Evolutionary conservation across 2,888 invertebrate genomes (phyloP).

Genomic region (Parelbella ahira): DNA sequence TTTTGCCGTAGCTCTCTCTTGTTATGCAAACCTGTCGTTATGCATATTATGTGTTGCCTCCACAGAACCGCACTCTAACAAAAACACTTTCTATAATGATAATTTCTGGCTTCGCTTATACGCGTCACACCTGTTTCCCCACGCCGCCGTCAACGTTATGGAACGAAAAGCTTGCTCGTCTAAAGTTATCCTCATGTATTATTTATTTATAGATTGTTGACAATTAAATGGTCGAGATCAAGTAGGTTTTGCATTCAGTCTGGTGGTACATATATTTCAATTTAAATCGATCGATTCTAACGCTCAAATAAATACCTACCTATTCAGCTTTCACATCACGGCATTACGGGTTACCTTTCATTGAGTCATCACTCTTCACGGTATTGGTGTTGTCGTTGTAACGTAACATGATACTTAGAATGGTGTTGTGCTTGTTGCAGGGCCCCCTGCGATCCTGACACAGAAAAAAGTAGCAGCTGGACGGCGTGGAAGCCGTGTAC

Average conservation of each 20-base stretch:
- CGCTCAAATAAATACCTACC: too few species aligned
- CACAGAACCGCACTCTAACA: conserved; percentile 59
- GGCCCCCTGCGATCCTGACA: conserved; percentile 78
- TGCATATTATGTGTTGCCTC: conserved; percentile 73
- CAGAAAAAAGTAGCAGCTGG: conserved; percentile 60
- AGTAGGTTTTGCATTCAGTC: conserved; percentile 2
- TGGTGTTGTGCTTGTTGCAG: conserved; percentile 57
- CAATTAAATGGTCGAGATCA: background rate
- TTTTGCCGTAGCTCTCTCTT: conserved; percentile 74
- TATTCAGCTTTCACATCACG: conserved; percentile 1
- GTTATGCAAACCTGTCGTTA: conserved; percentile 78
- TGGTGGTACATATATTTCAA: too few species aligned
- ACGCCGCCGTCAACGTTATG: conserved; percentile 2
- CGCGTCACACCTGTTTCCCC: conserved; percentile 29
- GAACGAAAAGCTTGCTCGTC: conserved; percentile 7
- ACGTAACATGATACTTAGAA: conserved; percentile 12
- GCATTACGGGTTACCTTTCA: background rate
- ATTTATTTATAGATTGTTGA: conserved; percentile 4
- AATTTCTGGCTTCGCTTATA: conserved; percentile 37
- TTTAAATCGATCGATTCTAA: too few species aligned
- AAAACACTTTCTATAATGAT: conserved; percentile 61
- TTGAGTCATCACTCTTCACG: conserved; percentile 10
- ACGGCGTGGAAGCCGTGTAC: conserved; percentile 67
- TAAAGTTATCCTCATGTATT: conserved; percentile 2
- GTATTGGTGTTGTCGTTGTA: conserved; percentile 6